Evolutionary conservation across 2,113 vertebrate genomes (phyloP).

Genomic region (Sinocyclocheilus maitianheensis): DNA sequence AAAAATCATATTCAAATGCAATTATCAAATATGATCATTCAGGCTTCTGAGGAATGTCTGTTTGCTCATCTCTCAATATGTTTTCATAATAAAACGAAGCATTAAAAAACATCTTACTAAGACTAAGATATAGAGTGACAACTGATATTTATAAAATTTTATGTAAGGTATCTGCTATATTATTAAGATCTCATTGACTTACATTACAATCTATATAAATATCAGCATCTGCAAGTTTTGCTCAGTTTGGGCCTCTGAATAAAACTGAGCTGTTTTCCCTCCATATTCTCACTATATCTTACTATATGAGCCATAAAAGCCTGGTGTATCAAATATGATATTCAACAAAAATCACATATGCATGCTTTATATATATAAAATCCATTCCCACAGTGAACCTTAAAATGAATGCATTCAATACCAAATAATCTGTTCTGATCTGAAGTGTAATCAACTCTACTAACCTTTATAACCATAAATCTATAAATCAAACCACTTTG

Average conservation of each 20-base stretch:
- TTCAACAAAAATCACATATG: neutral
- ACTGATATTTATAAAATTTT: no score
- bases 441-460: neutral
- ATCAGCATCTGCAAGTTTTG: neutral
- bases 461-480: neutral
- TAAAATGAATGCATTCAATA: neutral
- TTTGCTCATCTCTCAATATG: no score
- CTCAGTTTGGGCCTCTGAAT: neutral
- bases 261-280: no score
- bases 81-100: no score
- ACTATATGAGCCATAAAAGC: neutral
- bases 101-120: neutral
- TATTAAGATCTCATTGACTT: neutral
- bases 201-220: neutral
- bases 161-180: neutral
- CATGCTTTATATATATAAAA: neutral
- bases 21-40: no score
- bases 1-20: no score
- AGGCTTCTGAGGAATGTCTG: no score
- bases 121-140: no score
- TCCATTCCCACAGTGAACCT: neutral
- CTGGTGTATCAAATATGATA: neutral
- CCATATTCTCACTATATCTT: no score
- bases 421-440: neutral
- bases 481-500: neutral